phyloP scores from a whole-genome alignment of 2,888 invertebrate genomes.

The Imbricaverruca yamaguchii region DNA sequence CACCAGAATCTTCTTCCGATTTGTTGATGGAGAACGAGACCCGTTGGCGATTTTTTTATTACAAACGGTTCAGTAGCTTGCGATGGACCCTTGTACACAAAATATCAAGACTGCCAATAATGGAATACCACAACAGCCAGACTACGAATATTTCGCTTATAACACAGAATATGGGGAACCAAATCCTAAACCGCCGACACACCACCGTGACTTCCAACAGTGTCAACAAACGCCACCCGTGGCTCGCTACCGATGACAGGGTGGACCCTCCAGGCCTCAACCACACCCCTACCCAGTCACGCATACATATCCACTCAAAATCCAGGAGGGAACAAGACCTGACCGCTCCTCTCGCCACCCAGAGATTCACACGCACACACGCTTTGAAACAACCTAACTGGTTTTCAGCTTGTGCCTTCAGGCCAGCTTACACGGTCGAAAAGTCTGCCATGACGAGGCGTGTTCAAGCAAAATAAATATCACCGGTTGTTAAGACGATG shows the following conservation, averaged over 20 bases:
- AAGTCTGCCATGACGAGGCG: background rate
- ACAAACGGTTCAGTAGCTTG: background rate
- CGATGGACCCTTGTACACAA: background rate
- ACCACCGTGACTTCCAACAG: background rate
- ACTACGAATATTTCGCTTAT: background rate
- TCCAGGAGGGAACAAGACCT: background rate
- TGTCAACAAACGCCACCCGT: background rate
- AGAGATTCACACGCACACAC: background rate
- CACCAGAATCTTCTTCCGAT: too few relatives aligned
- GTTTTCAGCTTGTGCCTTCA: background rate
- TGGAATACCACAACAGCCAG: background rate
- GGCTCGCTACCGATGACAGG: background rate
- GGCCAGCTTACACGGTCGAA: background rate
- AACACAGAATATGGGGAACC: background rate
- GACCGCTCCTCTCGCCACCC: background rate
- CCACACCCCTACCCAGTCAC: background rate
- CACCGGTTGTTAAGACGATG: background rate
- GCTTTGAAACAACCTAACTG: background rate
- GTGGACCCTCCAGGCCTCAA: background rate
- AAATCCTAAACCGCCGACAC: background rate
- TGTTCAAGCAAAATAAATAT: constrained; percentile 11
- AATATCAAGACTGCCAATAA: background rate
- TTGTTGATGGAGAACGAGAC: too few relatives aligned
- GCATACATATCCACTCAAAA: background rate
- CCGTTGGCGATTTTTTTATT: background rate